Evolutionary conservation across 1,140 invertebrate species (phyloP), one percentile per base, ranked within the genome.

Genomic region (Lordiphosa clarofinis): DNA sequence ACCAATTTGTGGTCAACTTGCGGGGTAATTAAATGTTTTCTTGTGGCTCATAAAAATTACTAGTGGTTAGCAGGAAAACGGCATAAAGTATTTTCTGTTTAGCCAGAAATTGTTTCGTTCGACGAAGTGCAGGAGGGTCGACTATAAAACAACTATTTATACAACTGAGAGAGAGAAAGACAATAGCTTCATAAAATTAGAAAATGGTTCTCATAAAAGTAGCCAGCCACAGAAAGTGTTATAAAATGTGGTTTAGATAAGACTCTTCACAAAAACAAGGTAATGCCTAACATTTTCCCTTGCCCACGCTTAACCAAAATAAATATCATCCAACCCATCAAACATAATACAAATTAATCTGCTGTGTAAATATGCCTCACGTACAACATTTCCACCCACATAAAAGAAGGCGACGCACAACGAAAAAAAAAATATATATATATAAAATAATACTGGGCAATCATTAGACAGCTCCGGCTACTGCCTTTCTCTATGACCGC

Each of bases 351-450:
- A 53, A 61, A 81, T 82, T 82, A 81, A 81, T 82, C 67, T 75
- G 71, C 28, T 82, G 67, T 56, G 66, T 63, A 75, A 81, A 81
- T 75, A 75, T 71, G 42, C 65, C 35, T 24, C 74, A 78, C 65
- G 60, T 31, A 5, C 28, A 31, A 31, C 28, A 31, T 31, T 31
- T 31, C 28, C 42, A 50, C 63, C 57, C 68, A 78, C 73, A 44
- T 36, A 15, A 35, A n/a, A 21, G 1, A 38, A 38, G 11, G 38
- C 48, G 43, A 56, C 63, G 68, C 59, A 38, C 47, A 42, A 33
- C 40, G 48, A 62, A 38, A 24, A 48, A 31, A 28, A 50, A 52
- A 35, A 44, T 37, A 58, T 68, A 69, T 59, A 66, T 68, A 68
- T 24, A 38, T 10, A 15, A 15, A 15, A 33, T 13, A 50, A 37